phyloP scores from a whole-genome alignment of 1,140 invertebrate species.

The Zaprionus lachaisei region DNA sequence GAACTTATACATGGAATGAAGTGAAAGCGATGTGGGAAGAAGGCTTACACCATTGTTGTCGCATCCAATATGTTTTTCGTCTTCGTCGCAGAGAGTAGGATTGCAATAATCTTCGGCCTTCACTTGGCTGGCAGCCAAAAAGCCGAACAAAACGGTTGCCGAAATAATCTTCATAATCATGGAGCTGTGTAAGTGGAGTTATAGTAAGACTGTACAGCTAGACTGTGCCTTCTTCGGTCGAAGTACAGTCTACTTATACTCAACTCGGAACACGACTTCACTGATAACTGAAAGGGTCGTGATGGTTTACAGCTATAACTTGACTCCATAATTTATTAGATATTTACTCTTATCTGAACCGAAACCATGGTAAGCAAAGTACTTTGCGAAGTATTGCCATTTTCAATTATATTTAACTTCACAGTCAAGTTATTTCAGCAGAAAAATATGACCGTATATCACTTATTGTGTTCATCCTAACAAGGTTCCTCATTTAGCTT shows the following conservation, averaged over 20 bases:
- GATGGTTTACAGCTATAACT: background rate
- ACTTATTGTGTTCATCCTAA: background rate
- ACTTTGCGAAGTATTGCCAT: background rate
- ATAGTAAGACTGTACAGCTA: background rate
- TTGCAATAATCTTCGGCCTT: constrained; percentile 11
- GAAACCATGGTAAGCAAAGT: background rate
- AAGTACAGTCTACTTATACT: constrained; percentile 3
- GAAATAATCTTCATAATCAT: background rate
- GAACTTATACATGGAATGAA: background rate
- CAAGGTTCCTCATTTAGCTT: no score
- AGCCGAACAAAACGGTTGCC: background rate
- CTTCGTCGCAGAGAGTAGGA: background rate
- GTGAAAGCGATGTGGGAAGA: background rate
- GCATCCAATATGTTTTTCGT: constrained; percentile 26
- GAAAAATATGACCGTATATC: background rate
- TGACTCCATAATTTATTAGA: background rate
- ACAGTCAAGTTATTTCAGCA: background rate
- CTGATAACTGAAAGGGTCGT: background rate
- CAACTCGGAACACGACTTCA: background rate
- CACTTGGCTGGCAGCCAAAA: background rate
- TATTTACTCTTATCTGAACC: background rate
- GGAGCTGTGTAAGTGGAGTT: constrained; percentile 2
- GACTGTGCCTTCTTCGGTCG: background rate
- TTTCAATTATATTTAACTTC: background rate
- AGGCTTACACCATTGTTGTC: constrained; percentile 35